A percentile compares a stretch with the other conserved stretches of the same genome.
Conservation (phyloP, 2,797 vertebrate species). For the Chrysolophus pictus region DNA sequence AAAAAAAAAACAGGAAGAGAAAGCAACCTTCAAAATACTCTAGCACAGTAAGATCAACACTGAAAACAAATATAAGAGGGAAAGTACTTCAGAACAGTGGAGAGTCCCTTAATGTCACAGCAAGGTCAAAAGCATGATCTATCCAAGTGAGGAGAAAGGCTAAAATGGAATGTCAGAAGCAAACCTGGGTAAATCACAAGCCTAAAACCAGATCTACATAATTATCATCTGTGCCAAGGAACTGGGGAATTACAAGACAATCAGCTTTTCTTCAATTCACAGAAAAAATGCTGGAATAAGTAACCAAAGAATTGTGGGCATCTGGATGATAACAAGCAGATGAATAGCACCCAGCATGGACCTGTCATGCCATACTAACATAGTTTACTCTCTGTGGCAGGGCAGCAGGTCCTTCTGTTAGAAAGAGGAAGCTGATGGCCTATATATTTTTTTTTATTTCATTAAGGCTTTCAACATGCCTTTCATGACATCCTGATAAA, state of each 20-base stretch:
- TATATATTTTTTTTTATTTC: background rate
- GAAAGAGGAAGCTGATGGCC: background rate
- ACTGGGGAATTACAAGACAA: background rate
- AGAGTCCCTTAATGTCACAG: background rate
- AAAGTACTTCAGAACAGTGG: background rate
- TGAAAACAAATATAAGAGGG: background rate
- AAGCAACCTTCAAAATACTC: background rate
- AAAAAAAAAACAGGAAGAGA: background rate
- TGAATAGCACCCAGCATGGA: background rate
- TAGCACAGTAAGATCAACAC: background rate
- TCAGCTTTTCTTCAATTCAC: background rate
- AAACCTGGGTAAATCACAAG: background rate
- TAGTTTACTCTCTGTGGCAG: background rate
- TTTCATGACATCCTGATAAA: background rate
- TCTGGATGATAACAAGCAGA: background rate
- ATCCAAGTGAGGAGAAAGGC: accelerated
- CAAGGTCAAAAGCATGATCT: background rate
- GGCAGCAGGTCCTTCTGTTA: background rate
- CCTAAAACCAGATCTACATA: background rate
- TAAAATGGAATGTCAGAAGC: background rate
- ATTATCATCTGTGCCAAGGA: background rate
- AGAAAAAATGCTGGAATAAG: background rate
- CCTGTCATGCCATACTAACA: background rate
- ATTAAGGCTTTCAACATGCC: background rate
- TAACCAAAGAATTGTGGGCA: background rate